phyloP scores from a whole-genome alignment of 2,113 vertebrate genomes.

The Lontra canadensis region DNA sequence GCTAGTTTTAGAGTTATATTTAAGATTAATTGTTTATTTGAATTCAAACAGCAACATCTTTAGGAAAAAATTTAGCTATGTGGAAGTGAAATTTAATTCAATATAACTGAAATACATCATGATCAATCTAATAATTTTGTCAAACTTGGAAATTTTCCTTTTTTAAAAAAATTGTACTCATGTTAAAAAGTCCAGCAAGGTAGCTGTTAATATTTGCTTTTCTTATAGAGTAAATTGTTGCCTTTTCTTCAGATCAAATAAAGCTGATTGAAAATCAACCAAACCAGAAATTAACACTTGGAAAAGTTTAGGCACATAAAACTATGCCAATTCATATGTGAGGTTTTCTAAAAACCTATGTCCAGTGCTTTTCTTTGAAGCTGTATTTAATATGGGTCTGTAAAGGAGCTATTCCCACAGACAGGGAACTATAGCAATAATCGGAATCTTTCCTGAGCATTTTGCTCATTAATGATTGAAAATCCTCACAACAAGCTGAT shows the following conservation, averaged over 20 bases:
- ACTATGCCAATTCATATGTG: not conserved
- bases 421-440: not conserved
- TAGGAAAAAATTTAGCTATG: slow-evolving; percentile 12
- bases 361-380: not conserved
- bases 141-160: not conserved
- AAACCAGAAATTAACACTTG: slow-evolving; percentile 31
- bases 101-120: slow-evolving; percentile 16
- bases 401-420: not conserved
- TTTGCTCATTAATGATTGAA: slow-evolving; percentile 38
- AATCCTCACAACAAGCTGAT: not conserved
- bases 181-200: not conserved
- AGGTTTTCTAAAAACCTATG: not conserved
- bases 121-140: slow-evolving; percentile 49
- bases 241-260: slow-evolving; percentile 40
- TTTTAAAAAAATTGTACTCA: not conserved
- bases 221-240: slow-evolving; percentile 18
- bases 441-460: not conserved
- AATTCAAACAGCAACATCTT: slow-evolving; percentile 43
- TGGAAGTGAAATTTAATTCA: slow-evolving; percentile 32
- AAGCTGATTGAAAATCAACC: slow-evolving; percentile 3
- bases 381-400: slow-evolving; percentile 2
- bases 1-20: slow-evolving; percentile 49
- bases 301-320: slow-evolving; percentile 25
- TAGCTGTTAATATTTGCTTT: slow-evolving; percentile 48
- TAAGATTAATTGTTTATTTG: slow-evolving; percentile 57